A percentile compares a stretch with the other conserved stretches of the same genome.
Evolutionary conservation across 30 jellyfish, hydroid and myxozoan genomes (phyloP).

Genomic region (Aurelia sp.): DNA sequence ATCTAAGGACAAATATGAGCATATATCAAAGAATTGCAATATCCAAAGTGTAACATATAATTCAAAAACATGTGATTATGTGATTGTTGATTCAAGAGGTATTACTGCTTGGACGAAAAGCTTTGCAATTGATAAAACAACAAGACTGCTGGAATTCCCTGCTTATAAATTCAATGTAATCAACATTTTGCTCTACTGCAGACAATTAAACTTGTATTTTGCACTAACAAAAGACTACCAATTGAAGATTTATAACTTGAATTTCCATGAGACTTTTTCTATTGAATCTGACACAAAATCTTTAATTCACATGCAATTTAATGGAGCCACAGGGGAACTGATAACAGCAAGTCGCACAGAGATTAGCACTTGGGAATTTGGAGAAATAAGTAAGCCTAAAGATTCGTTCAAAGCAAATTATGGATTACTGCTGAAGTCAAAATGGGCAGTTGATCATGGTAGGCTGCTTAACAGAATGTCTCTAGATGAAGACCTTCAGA

Average conservation of each 20-base stretch:
- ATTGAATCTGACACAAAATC: slow-evolving; percentile 72
- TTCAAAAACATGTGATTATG: slow-evolving; percentile 77
- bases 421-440: slow-evolving; percentile 47
- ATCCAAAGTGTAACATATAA: slow-evolving; percentile 80
- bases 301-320: slow-evolving; percentile 53
- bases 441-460: slow-evolving; percentile 48
- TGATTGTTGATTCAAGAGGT: slow-evolving; percentile 88
- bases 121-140: slow-evolving; percentile 42
- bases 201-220: slow-evolving; percentile 69
- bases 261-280: slow-evolving; percentile 80
- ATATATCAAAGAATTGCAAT: slow-evolving; percentile 66
- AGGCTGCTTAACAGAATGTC: slow-evolving; percentile 49
- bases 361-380: slow-evolving; percentile 70
- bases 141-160: slow-evolving; percentile 65
- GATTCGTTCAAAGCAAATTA: slow-evolving; percentile 22
- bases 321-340: slow-evolving; percentile 65
- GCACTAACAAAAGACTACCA: slow-evolving; percentile 80
- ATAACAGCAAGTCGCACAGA: slow-evolving; percentile 71
- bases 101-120: slow-evolving; percentile 74
- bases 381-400: slow-evolving; percentile 45
- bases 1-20: slow-evolving; percentile 56
- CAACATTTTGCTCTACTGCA: slow-evolving; percentile 62
- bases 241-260: slow-evolving; percentile 71
- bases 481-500: slow-evolving; percentile 68
- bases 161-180: slow-evolving; percentile 78